Conservation (phyloP, 1,140 invertebrate genomes). For the Drosophila santomea region DNA sequence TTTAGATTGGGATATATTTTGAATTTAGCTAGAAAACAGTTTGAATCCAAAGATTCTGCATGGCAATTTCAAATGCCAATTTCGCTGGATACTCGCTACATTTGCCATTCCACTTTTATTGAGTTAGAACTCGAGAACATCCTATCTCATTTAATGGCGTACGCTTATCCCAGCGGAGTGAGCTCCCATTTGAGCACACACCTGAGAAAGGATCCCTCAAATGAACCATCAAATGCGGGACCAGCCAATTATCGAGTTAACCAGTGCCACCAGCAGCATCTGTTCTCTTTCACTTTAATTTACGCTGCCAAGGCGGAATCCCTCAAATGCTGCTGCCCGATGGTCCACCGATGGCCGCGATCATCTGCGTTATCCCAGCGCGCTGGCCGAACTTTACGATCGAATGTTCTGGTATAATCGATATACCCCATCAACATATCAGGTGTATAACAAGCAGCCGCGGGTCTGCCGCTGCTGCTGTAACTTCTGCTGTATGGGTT, state of each 20-base stretch:
- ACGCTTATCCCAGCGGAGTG: constrained; percentile 1
- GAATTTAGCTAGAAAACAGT: too few species aligned
- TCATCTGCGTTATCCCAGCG: not conserved
- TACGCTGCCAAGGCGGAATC: constrained; percentile 22
- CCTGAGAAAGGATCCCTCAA: constrained; percentile 20
- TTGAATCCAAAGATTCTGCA: too few species aligned
- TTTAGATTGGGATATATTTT: too few species aligned
- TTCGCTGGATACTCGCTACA: not conserved
- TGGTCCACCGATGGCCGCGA: not conserved
- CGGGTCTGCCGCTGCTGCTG: constrained; percentile 47
- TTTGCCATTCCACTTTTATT: not conserved
- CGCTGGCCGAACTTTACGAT: constrained; percentile 6
- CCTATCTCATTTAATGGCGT: not conserved
- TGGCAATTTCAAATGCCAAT: not conserved
- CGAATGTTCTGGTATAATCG: constrained; percentile 37
- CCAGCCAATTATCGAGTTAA: constrained; percentile 41
- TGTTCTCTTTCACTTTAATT: constrained; percentile 46
- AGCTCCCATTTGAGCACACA: not conserved
- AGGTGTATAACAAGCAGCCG: constrained; percentile 76
- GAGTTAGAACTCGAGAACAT: not conserved
- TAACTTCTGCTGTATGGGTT: constrained; percentile 59
- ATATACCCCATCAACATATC: constrained; percentile 47
- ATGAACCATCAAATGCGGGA: constrained; percentile 27
- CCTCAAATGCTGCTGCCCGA: constrained; percentile 11
- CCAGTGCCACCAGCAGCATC: constrained; percentile 29